These are phyloP conservation scores for Silvanus unidentatus DNA, from an alignment of 2,888 invertebrate genomes.

Conservation along the genomic window DNA sequence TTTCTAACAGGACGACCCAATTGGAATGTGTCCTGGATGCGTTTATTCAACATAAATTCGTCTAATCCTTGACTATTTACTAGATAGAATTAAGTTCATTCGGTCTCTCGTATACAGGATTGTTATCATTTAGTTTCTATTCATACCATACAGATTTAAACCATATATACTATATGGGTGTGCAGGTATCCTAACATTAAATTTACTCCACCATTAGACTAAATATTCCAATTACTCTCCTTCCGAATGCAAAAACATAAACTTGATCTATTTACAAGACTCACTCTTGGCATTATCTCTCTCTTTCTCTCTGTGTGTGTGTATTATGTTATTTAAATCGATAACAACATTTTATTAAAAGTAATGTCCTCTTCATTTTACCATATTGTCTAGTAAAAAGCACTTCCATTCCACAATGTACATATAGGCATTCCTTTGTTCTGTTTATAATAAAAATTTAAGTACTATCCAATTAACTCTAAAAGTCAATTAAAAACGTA, in stretches of 20 bases:
- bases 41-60: slow-evolving; percentile 15
- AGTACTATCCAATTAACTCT: slow-evolving; percentile 3
- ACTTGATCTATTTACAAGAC: no score
- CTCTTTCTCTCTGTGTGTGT: no score
- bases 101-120: slow-evolving; percentile 2
- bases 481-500: not conserved
- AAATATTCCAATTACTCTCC: no score
- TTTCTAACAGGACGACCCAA: slow-evolving; percentile 13
- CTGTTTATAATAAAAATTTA: not conserved
- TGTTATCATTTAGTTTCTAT: slow-evolving; percentile 6
- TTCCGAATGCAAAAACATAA: no score
- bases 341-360: no score
- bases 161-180: not conserved
- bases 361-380: no score
- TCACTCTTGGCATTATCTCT: no score
- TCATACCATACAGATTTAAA: not conserved
- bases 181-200: not conserved
- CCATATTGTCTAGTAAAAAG: no score
- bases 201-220: no score
- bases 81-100: slow-evolving; percentile 1
- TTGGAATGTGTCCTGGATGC: slow-evolving; percentile 19
- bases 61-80: slow-evolving; percentile 3
- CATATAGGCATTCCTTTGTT: not conserved
- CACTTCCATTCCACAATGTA: no score
- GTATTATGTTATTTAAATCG: no score